phyloP scores from a whole-genome alignment of 2,888 invertebrate species.

The Morpho helenor region DNA sequence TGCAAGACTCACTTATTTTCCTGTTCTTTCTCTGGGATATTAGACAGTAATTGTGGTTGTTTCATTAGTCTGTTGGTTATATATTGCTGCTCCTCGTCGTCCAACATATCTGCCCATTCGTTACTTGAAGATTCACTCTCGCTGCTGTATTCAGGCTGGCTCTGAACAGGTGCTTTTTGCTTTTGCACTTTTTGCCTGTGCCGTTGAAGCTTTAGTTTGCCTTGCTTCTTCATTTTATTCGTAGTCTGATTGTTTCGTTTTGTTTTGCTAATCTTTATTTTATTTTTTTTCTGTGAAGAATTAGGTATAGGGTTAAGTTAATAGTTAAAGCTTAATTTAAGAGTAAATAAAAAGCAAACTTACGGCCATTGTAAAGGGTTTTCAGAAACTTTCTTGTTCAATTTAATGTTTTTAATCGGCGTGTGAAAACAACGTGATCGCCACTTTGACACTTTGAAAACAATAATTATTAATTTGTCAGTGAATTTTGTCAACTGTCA shows the following conservation, averaged over 20 bases:
- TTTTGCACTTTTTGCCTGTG: slow-evolving; percentile 59
- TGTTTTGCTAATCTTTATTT: slow-evolving; percentile 73
- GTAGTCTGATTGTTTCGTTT: slow-evolving; percentile 79
- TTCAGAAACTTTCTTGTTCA: background rate
- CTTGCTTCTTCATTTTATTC: slow-evolving; percentile 77
- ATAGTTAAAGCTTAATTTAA: background rate
- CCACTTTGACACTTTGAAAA: too few relatives aligned
- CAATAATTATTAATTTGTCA: too few relatives aligned
- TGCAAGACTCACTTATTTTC: slow-evolving; percentile 36
- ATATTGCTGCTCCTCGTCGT: slow-evolving; percentile 76
- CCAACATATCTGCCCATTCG: slow-evolving; percentile 79
- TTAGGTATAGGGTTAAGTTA: slow-evolving; percentile 1
- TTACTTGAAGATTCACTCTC: slow-evolving; percentile 72
- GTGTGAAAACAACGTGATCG: slow-evolving; percentile 9
- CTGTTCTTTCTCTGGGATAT: slow-evolving; percentile 58
- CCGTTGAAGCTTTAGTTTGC: slow-evolving; percentile 69
- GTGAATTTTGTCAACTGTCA: too few relatives aligned
- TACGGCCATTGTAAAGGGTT: slow-evolving; percentile 50
- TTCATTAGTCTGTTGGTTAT: slow-evolving; percentile 63
- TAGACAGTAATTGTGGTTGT: slow-evolving; percentile 59
- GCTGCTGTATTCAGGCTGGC: slow-evolving; percentile 58
- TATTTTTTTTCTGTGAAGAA: slow-evolving; percentile 70
- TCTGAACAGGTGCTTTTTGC: slow-evolving; percentile 48
- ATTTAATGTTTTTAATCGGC: too few relatives aligned
- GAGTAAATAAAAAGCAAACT: slow-evolving; percentile 31